phyloP scores from a whole-genome alignment of 2,797 vertebrate genomes.

The Masticophis lateralis region DNA sequence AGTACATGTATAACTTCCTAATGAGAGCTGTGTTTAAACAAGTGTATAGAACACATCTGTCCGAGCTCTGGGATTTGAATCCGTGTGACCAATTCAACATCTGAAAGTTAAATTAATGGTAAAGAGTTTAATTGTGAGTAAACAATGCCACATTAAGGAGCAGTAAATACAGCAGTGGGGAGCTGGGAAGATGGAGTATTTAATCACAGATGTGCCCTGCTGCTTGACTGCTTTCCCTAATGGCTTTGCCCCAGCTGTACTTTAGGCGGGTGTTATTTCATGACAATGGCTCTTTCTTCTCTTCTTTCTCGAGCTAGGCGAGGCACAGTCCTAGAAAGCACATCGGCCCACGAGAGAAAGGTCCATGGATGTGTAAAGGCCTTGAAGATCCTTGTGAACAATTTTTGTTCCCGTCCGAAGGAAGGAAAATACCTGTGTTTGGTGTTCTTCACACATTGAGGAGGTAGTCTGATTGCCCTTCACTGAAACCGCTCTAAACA shows the following conservation, averaged over 20 bases:
- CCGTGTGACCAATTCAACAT: slow-evolving; percentile 71
- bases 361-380: not conserved
- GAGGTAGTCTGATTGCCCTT: not conserved
- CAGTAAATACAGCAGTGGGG: slow-evolving; percentile 72
- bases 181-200: slow-evolving; percentile 19
- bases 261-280: slow-evolving; percentile 21
- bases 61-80: slow-evolving; percentile 66
- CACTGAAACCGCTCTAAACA: not conserved
- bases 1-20: slow-evolving; percentile 70
- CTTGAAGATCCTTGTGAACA: not conserved
- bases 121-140: slow-evolving; percentile 78
- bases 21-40: slow-evolving; percentile 70
- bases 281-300: slow-evolving; percentile 2
- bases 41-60: slow-evolving; percentile 75
- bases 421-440: not conserved
- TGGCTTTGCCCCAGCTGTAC: slow-evolving; percentile 41
- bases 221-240: slow-evolving; percentile 50
- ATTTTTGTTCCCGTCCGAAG: not conserved
- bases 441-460: not conserved
- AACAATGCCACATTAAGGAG: slow-evolving; percentile 74
- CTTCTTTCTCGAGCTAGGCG: not conserved
- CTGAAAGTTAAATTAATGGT: slow-evolving; percentile 75
- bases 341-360: no score
- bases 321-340: not conserved
- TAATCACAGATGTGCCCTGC: slow-evolving; percentile 69